phyloP scores from a whole-genome alignment of 2,888 invertebrate genomes.

The Morpho achilles region DNA sequence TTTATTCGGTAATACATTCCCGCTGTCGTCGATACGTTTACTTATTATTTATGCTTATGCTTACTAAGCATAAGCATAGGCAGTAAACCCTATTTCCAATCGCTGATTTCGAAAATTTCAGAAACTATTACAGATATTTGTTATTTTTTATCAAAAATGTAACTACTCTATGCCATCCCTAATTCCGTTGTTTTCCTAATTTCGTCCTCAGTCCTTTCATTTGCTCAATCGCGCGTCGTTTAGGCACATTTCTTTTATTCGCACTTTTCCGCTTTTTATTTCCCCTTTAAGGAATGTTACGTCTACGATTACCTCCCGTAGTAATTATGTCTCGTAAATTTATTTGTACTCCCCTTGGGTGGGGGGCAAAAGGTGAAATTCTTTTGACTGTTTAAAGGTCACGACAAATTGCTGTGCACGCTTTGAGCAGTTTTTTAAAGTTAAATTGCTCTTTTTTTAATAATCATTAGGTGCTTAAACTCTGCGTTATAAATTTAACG shows the following conservation, averaged over 20 bases:
- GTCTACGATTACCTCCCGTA: constrained; percentile 44
- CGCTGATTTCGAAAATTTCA: too few relatives aligned
- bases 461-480: neutral
- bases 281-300: constrained; percentile 56
- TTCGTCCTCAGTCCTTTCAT: constrained; percentile 62
- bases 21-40: too few relatives aligned
- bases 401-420: constrained; percentile 7
- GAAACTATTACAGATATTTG: too few relatives aligned
- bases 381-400: constrained; percentile 12
- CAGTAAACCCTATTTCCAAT: too few relatives aligned
- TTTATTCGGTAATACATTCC: too few relatives aligned
- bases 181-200: constrained; percentile 61
- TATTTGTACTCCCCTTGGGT: constrained; percentile 31
- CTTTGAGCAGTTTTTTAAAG: constrained; percentile 8
- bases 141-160: too few relatives aligned
- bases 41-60: too few relatives aligned
- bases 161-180: constrained; percentile 33
- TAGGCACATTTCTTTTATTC: constrained; percentile 71
- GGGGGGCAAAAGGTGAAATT: constrained; percentile 32
- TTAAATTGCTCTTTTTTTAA: constrained; percentile 5
- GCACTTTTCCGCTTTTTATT: constrained; percentile 45
- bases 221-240: constrained; percentile 70
- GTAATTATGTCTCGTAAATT: constrained; percentile 57
- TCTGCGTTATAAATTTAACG: too few relatives aligned
- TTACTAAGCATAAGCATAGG: too few relatives aligned